Conservation (phyloP, 2,797 vertebrate genomes). For the Chromobotia macracanthus region DNA sequence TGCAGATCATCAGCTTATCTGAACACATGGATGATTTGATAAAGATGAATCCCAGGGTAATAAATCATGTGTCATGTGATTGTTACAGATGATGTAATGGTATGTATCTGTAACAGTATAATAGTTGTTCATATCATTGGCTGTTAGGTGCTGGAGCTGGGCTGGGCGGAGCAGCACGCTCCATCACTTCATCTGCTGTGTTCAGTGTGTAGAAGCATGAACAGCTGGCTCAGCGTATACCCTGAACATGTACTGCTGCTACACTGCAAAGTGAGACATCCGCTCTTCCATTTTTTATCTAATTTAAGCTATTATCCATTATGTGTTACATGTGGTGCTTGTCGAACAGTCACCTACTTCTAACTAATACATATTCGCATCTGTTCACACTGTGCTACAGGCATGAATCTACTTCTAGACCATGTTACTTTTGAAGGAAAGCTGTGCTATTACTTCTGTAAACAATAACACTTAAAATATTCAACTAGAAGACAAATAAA, state of each 20-base stretch:
- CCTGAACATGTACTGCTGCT: constrained; percentile 86
- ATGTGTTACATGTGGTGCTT: background rate
- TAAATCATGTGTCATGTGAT: background rate
- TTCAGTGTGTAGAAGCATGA: constrained; percentile 85
- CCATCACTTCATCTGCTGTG: constrained; percentile 87
- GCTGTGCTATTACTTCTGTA: background rate
- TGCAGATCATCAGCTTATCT: constrained; percentile 89
- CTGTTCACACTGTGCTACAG: too few species aligned
- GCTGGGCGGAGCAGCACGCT: constrained; percentile 86
- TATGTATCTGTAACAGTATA: background rate
- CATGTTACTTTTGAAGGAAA: background rate
- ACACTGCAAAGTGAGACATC: constrained; percentile 88
- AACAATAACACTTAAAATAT: too few species aligned
- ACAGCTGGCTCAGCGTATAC: constrained; percentile 86
- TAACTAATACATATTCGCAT: too few species aligned
- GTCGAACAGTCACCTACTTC: too few species aligned
- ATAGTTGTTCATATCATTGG: constrained; percentile 14
- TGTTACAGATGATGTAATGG: background rate
- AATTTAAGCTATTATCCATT: background rate
- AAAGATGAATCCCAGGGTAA: constrained; percentile 87
- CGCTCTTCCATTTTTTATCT: background rate
- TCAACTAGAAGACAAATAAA: too few species aligned
- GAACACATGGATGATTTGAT: constrained; percentile 80
- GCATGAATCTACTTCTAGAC: background rate
- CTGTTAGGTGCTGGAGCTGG: constrained; percentile 84